phyloP scores from a whole-genome alignment of 2,797 vertebrate genomes.

The Enteromius fasciolatus region DNA sequence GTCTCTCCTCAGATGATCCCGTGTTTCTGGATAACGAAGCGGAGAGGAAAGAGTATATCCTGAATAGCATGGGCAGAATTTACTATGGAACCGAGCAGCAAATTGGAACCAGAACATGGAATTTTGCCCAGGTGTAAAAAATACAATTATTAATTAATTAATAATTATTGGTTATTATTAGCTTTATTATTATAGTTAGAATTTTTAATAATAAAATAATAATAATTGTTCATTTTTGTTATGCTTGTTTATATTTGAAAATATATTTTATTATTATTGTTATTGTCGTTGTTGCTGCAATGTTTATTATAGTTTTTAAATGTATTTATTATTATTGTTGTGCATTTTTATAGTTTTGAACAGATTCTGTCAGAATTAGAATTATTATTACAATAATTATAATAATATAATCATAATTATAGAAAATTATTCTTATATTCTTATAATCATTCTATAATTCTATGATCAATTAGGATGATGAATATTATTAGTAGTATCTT shows the following conservation, averaged over 20 bases:
- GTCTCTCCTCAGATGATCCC: slow-evolving; percentile 73
- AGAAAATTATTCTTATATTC: not conserved
- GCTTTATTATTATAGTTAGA: not conserved
- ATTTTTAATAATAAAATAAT: not conserved
- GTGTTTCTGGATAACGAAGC: slow-evolving; percentile 83
- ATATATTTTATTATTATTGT: not conserved
- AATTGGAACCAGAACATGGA: slow-evolving; percentile 84
- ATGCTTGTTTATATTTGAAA: not conserved
- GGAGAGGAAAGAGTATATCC: slow-evolving; percentile 83
- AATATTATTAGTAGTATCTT: not conserved
- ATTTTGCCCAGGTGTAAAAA: slow-evolving; percentile 85
- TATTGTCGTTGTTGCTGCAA: not conserved
- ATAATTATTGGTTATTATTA: not conserved
- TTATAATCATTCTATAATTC: no score
- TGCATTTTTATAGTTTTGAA: not conserved
- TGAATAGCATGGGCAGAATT: slow-evolving; percentile 83
- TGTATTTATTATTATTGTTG: not conserved
- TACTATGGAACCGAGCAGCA: slow-evolving; percentile 88
- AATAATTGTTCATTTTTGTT: not conserved
- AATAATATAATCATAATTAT: no score
- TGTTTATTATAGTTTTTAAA: not conserved
- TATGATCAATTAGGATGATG: not conserved
- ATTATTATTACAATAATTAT: no score
- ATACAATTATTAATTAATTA: not conserved
- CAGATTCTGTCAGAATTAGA: not conserved